These are phyloP conservation scores for Epinotia demarniana DNA, from an alignment of 2,888 invertebrate species.

Conservation along the genomic window DNA sequence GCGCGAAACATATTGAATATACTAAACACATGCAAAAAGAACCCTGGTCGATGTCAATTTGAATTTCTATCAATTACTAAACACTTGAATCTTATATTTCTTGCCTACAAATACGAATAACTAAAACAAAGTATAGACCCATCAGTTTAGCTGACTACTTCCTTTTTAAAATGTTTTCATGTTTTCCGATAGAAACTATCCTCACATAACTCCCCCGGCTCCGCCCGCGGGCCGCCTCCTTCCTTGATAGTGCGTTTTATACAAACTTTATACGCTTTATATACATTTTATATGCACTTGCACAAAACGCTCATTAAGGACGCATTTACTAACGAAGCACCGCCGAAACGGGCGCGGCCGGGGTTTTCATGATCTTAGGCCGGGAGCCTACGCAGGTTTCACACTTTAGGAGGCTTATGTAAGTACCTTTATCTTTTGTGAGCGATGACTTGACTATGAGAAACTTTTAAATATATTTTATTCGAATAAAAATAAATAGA, in stretches of 20 bases:
- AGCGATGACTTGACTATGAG: not conserved
- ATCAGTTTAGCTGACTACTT: not conserved
- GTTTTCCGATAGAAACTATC: not conserved
- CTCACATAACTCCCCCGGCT: not conserved
- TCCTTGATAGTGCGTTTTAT: conserved; percentile 2
- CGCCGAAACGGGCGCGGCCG: conserved; percentile 44
- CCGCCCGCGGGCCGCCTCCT: not conserved
- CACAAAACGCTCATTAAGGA: conserved; percentile 77
- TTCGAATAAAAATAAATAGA: too few relatives aligned
- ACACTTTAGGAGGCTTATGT: not conserved
- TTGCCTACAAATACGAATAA: too few relatives aligned
- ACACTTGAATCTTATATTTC: too few relatives aligned
- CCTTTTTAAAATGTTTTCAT: not conserved
- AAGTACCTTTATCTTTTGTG: not conserved
- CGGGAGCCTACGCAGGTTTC: conserved; percentile 8
- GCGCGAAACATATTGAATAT: too few relatives aligned
- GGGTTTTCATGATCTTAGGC: conserved; percentile 34
- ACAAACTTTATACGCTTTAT: conserved; percentile 62
- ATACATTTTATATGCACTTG: conserved; percentile 65
- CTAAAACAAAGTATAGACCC: too few relatives aligned
- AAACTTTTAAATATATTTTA: too few relatives aligned
- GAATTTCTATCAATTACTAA: too few relatives aligned
- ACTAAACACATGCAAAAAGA: too few relatives aligned
- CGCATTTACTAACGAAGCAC: conserved; percentile 79
- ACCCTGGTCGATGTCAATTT: too few relatives aligned